Evolutionary conservation across 2,888 invertebrate genomes (phyloP), one percentile per base, ranked within the genome.

Genomic region (Cyclophora punctaria): DNA sequence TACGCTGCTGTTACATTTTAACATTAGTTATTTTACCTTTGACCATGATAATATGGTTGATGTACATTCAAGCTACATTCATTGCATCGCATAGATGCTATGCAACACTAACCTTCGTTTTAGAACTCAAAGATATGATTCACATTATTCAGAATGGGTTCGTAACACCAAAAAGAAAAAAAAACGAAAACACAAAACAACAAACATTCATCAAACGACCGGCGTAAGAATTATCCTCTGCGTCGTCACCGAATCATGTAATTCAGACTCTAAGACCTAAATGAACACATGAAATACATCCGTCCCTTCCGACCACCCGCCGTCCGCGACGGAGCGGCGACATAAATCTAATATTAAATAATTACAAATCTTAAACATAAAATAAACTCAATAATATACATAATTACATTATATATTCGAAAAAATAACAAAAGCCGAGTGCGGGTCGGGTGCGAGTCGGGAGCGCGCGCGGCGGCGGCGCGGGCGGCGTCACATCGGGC

Each of bases 331-430:
- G 67, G 64, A 73, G 67, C 79, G 76, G 70, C 74, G 73, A 75
- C 69, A 59, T 73, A 70, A 71, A 72, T 67, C 79, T 82, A 80
- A 72, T 60, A 64, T 83, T 83, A 83, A 83, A 85, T 86, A 86
- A 85, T 86, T 86, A 85, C 85, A 85, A 75, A 70, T 78, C 80
- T 79, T 84, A 83, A 82, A 83, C 75, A 69, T 80, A 83, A 81
- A 80, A 85, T 86, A 85, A 88, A 87, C 83, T 87, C 83, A 83
- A 67, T 80, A 88, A 81, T 88, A 83, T 87, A 88, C 87, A 88
- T 86, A 87, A 86, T 86, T 87, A 87, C 86, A 88, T 83, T 78
- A 84, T 82, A 86, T 84, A 85, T 85, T 83, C 83, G 80, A 85
- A 84, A 83, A 75, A 75, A 78, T 77, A 80, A 83, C 76, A 78